Conservation (phyloP, 92 coral and sea anemone genomes). For the Epizoanthus rinbou region DNA sequence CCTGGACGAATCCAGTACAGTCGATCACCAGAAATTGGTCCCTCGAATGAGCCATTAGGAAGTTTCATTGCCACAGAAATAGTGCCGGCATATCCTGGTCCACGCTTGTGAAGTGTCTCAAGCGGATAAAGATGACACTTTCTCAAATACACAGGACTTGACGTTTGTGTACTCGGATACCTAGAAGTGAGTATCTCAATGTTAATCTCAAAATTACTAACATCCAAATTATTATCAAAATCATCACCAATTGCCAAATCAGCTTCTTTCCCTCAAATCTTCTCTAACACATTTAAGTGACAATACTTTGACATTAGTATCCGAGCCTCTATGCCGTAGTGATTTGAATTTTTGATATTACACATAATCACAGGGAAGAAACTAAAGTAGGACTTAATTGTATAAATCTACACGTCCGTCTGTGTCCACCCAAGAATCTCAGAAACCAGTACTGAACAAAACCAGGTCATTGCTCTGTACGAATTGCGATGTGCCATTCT, state of each 20-base stretch:
- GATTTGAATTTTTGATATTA: too few species aligned
- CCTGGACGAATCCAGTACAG: slow-evolving; percentile 84
- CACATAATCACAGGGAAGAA: too few species aligned
- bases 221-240: too few species aligned
- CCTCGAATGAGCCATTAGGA: slow-evolving; percentile 75
- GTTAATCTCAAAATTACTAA: not conserved
- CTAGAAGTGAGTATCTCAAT: not conserved
- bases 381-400: too few species aligned
- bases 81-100: slow-evolving; percentile 42
- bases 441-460: too few species aligned
- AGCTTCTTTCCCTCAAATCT: not conserved
- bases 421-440: too few species aligned
- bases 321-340: too few species aligned
- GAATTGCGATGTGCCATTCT: too few species aligned
- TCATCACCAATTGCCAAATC: not conserved
- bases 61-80: slow-evolving; percentile 73
- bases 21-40: slow-evolving; percentile 59
- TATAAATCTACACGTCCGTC: too few species aligned
- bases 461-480: too few species aligned
- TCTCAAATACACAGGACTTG: slow-evolving; percentile 61
- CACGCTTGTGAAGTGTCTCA: slow-evolving; percentile 62
- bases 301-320: too few species aligned
- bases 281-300: not conserved
- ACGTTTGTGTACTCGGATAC: slow-evolving; percentile 46
- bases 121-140: slow-evolving; percentile 63